phyloP scores from a whole-genome alignment of 2,113 vertebrate species.

The Semnopithecus entellus region DNA sequence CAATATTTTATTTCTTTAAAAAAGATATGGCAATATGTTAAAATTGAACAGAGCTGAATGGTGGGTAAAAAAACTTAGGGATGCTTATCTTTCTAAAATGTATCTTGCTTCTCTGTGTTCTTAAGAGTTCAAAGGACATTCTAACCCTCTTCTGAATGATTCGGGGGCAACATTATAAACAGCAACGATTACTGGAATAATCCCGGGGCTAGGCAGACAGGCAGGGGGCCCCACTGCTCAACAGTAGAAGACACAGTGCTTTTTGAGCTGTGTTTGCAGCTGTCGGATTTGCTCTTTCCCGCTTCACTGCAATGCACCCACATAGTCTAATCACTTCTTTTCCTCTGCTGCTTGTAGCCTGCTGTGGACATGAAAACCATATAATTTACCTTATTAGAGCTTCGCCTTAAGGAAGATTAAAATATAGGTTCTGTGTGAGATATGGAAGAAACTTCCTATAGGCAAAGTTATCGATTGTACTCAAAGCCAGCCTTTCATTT shows the following conservation, averaged over 20 bases:
- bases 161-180: neutral
- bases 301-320: neutral
- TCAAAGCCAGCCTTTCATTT: neutral
- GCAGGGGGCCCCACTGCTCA: fast-evolving
- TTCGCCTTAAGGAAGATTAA: neutral
- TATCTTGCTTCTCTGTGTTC: neutral
- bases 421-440: neutral
- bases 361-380: neutral
- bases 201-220: fast-evolving
- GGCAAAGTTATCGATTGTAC: neutral
- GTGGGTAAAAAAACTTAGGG: neutral
- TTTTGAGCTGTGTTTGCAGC: fast-evolving
- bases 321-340: neutral
- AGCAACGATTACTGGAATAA: neutral
- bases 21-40: neutral
- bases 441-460: neutral
- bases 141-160: neutral
- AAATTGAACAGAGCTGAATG: neutral
- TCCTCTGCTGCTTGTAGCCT: neutral
- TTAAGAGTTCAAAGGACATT: neutral
- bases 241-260: fast-evolving
- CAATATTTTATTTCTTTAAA: neutral
- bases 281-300: neutral
- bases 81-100: neutral
- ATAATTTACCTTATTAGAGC: neutral